These are phyloP conservation scores for Triplophysa dalaica DNA, from an alignment of 2,113 vertebrate genomes.

Conservation along the genomic window DNA sequence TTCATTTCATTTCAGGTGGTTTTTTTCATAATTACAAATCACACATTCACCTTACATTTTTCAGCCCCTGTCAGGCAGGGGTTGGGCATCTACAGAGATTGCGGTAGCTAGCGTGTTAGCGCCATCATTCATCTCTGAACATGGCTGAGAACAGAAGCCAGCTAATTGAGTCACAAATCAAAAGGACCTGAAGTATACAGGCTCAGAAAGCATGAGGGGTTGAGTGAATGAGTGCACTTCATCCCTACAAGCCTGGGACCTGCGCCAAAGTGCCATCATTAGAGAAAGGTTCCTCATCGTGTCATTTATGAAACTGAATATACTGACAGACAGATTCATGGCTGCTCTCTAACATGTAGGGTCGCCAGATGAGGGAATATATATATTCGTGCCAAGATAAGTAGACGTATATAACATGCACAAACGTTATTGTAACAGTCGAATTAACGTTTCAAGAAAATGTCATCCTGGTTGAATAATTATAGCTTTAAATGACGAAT, in stretches of 20 bases:
- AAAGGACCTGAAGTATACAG: constrained; percentile 12
- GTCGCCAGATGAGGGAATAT: background rate
- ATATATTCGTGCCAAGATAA: background rate
- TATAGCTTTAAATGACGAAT: background rate
- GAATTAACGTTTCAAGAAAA: background rate
- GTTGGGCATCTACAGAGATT: constrained; percentile 6
- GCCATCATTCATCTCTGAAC: constrained; percentile 36
- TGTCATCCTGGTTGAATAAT: background rate
- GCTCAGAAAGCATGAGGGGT: constrained; percentile 25
- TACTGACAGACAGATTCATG: background rate
- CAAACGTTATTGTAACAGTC: background rate
- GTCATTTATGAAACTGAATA: constrained; percentile 28
- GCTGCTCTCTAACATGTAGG: background rate
- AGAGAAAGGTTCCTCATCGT: constrained; percentile 31
- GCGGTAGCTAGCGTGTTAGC: constrained; percentile 4
- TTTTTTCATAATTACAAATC: constrained; percentile 47
- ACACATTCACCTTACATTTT: constrained; percentile 20
- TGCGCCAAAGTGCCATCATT: constrained; percentile 32
- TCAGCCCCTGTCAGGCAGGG: constrained; percentile 12
- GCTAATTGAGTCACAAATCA: constrained; percentile 51
- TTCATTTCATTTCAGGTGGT: constrained; percentile 24
- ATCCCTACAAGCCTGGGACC: constrained; percentile 42
- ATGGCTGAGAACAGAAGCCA: constrained; percentile 44
- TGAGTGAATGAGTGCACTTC: constrained; percentile 32
- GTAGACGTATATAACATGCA: background rate